Base-by-base conservation (phyloP, 2,888 invertebrate genomes). In the Andrena haemorrhoa region DNA sequence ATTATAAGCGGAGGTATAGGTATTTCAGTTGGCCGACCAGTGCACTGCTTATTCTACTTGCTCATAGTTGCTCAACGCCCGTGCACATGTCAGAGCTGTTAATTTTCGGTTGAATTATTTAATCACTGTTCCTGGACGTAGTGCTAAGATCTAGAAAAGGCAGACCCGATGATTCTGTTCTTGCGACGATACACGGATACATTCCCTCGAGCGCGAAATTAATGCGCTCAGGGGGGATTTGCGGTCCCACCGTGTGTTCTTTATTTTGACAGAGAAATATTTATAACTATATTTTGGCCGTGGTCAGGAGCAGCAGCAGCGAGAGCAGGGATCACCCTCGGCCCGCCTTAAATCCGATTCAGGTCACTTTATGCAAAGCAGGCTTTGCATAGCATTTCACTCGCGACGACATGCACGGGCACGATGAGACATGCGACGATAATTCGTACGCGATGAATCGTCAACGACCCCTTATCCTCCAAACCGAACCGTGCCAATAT, bases 341-440 rank as follows among this genome's bases (percentile, higher is more conserved):
- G 65, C 83, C 82, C 83, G 71, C 79, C 83, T 86, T 86, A 89
- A 90, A 90, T 90, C 89, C 88, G 88, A 91, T 90, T 89, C 89
- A 87, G 90, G 89, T 88, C 90, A 89, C 82, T 88, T 91, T 90
- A 91, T 90, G 90, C 89, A 89, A 90, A 90, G 88, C 72, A 86
- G 87, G 89, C 86, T 89, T 91, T 89, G 89, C 90, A 89, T 78
- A 73, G 78, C 68, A 66, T 71, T 79, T 63, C 76, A 73, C 73
- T 56, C 26, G 74, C 53, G 79, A 69, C 69, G 77, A 75, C 61
- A 47, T 20, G 76, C 23, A 63, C 33, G 49, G 47, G 64, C 51
- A 31, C 72, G 53, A 58, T 33, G 70, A 64, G 69, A 72, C 51
- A 58, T 5, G 68, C 61, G 31, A 63, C 58, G 60, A 35, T 65